phyloP scores from a whole-genome alignment of 2,888 invertebrate genomes.

The Chrysolina americana region DNA sequence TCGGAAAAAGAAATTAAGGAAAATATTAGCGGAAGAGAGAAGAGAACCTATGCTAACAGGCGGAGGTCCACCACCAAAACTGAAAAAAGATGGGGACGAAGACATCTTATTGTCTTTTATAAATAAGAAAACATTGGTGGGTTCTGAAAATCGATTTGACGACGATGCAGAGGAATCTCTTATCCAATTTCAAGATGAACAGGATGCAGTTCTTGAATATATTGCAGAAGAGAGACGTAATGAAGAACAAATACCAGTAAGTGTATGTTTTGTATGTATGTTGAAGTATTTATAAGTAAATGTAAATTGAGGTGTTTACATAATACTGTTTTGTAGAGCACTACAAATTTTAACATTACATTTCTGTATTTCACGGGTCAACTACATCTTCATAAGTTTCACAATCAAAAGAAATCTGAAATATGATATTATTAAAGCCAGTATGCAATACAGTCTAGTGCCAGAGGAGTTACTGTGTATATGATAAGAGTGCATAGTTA shows the following conservation, averaged over 20 bases:
- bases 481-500: no score
- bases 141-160: not conserved
- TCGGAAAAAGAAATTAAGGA: constrained; percentile 23
- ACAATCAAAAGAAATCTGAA: no score
- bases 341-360: no score
- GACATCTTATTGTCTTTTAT: not conserved
- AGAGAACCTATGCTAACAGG: constrained; percentile 18
- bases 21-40: constrained; percentile 24
- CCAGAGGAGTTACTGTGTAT: no score
- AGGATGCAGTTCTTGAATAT: not conserved
- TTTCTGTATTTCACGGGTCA: no score
- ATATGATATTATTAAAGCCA: no score
- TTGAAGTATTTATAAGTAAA: not conserved
- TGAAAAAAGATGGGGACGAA: not conserved
- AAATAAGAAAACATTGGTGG: constrained; percentile 3
- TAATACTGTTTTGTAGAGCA: no score
- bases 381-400: no score
- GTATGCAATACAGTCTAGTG: no score
- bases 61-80: not conserved
- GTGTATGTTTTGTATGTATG: not conserved
- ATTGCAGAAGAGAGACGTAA: not conserved
- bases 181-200: not conserved
- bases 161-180: constrained; percentile 2
- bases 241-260: not conserved
- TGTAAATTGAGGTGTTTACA: no score